These are phyloP conservation scores for Halichondria panicea DNA, from an alignment of 37 sponge, comb jelly and placozoan genomes.

Conservation along the genomic window DNA sequence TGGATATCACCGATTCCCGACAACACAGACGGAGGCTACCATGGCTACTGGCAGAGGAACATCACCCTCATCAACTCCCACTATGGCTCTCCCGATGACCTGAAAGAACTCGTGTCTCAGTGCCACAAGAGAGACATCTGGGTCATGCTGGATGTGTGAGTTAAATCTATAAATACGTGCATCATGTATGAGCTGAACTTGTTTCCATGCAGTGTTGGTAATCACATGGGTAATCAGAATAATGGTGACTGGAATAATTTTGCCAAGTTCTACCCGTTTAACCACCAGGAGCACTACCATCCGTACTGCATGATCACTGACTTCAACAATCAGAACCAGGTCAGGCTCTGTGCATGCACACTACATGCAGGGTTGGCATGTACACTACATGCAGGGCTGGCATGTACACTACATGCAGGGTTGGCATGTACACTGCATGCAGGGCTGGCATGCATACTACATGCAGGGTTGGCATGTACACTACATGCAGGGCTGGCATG, in stretches of 20 bases:
- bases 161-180: not conserved
- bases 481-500: too few species aligned
- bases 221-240: slow-evolving; percentile 79
- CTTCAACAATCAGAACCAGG: slow-evolving; percentile 70
- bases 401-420: too few species aligned
- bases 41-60: slow-evolving; percentile 88
- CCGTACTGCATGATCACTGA: slow-evolving; percentile 71
- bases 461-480: too few species aligned
- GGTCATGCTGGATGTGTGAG: slow-evolving; percentile 91
- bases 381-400: too few species aligned
- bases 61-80: slow-evolving; percentile 65
- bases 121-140: slow-evolving; percentile 79
- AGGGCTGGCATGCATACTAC: too few species aligned
- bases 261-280: slow-evolving; percentile 66
- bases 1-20: slow-evolving; percentile 68
- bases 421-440: too few species aligned
- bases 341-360: not conserved
- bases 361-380: too few species aligned
- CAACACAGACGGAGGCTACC: slow-evolving; percentile 75
- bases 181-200: not conserved
- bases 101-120: slow-evolving; percentile 54
- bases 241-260: slow-evolving; percentile 69
- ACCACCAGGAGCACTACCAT: slow-evolving; percentile 71
- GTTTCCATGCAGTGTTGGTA: slow-evolving; percentile 57
- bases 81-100: slow-evolving; percentile 65